Evolutionary conservation across 2,888 invertebrate species (phyloP), one percentile per base, ranked within the genome.

Genomic region (Sphecodes monilicornis): DNA sequence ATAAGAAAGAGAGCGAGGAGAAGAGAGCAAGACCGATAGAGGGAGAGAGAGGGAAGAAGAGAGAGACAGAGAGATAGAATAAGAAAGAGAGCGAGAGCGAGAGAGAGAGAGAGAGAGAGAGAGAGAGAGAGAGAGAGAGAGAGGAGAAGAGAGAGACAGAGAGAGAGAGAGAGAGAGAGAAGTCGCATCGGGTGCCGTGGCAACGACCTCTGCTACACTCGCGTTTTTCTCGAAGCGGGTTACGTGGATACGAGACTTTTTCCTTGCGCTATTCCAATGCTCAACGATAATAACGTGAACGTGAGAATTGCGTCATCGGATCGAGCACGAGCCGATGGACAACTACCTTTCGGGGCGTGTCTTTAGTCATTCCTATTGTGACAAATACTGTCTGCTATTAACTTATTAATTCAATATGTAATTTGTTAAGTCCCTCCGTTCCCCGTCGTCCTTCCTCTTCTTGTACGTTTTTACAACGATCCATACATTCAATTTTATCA

Each of bases 171-270:
- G 50, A 36, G 26, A 36, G 68, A 10, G 78, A 54, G 68, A 29
- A 50, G 75, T 22, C 10, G 39, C 41, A 60, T 8, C 46, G 73
- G 50, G 72, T 76, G 60, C 46, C 76, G 74, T 80, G 85, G 85
- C 85, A 85, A 85, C 85, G 85, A 85, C 85, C 85, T 85, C 80
- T 46, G 70, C 13, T 57, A 84, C 85, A 84, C 85, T 85, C 85
- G 76, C 76, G 76, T 84, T 84, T 85, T 84, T 80, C 80, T 54
- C 60, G 39, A 60, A 43, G 64, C 68, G 78, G 76, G 68, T 85
- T 79, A 85, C 84, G 79, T 70, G 84, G 76, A 66, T 73, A 41
- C 41, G 60, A 69, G 76, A 81, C 68, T 82, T 82, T 79, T 46
- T 84, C 76, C 74, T 74, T 73, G 71, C 66, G 11, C 60, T 32